These are phyloP conservation scores for Rhinoptilus africanus DNA, from an alignment of 2,113 vertebrate species.

Conservation along the genomic window DNA sequence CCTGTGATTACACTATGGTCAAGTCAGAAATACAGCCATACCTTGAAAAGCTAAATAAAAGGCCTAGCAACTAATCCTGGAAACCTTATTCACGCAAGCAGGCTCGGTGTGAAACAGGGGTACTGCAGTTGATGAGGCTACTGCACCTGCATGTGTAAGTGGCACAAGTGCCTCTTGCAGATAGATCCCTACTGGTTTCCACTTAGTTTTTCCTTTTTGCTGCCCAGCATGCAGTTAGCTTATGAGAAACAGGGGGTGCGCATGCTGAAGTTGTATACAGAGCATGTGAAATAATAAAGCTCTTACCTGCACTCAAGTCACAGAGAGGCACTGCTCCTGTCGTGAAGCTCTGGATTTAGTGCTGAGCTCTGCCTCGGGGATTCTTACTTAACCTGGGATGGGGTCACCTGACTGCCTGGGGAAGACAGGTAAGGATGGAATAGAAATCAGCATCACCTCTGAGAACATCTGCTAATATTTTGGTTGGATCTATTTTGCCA, in stretches of 20 bases:
- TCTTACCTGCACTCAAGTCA: neutral
- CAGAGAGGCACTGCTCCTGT: neutral
- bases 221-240: neutral
- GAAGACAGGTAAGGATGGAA: neutral
- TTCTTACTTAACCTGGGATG: fast-evolving
- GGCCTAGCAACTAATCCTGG: neutral
- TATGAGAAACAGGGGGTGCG: neutral
- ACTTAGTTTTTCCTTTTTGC: neutral
- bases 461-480: neutral
- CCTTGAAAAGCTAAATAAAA: neutral
- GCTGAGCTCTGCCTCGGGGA: fast-evolving
- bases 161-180: neutral
- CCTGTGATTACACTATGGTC: neutral
- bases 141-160: neutral
- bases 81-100: neutral
- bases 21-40: neutral
- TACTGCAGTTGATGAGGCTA: neutral
- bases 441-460: neutral
- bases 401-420: neutral
- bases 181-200: neutral
- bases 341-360: fast-evolving
- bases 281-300: neutral
- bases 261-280: neutral
- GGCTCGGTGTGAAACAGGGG: neutral
- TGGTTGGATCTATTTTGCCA: neutral